Evolutionary conservation across 2,113 vertebrate species (phyloP), one percentile per base, ranked within the genome.

Genomic region (Panthera tigris): DNA sequence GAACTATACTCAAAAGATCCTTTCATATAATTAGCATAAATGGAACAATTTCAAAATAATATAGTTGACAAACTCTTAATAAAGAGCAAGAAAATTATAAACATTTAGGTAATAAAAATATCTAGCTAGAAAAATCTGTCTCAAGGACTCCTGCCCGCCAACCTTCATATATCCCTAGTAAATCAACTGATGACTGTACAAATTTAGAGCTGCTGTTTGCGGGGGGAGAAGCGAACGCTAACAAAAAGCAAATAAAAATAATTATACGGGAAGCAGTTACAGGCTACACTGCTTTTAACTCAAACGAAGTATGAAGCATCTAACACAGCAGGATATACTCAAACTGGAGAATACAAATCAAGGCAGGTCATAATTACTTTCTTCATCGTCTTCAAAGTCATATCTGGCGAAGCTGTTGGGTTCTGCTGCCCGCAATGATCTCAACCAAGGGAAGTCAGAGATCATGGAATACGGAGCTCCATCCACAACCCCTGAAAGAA

Each of bases 381-480:
- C 99, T 98, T 99, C 99, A 74, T 99, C 99, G 27, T 99, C 99
- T 98, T 99, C 99, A 95, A 99, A 99, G 98, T 99, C 99, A 0
- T 99, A 99, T 99, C 99, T 99, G 84, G 99, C 99, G 3, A 99
- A 99, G 98, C 99, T 99, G 98, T 99, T 99, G 86, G 99, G 99
- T 89, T 99, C 99, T n/a, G 99, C 99, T 66, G 99, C 99, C 95
- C 99, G 99, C 18, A 99, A 98, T 5, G 99, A 99, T 84, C 99
- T 99, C 85, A 99, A 98, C 99, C 99, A 99, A 1, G 99, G 99
- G 95, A 99, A 99, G 97, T 99, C 99, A 8, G 99, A 99, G 88
- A 99, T 99, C 99, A 99, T 99, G 89, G 99, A 99, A 95, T 99
- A 99, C 0, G 99, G 99, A 0, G 99, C 99, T 0, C 99, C 99